Evolutionary conservation across 2,888 invertebrate genomes (phyloP), one percentile per base, ranked within the genome.

Genomic region (Sarcophaga caerulescens): DNA sequence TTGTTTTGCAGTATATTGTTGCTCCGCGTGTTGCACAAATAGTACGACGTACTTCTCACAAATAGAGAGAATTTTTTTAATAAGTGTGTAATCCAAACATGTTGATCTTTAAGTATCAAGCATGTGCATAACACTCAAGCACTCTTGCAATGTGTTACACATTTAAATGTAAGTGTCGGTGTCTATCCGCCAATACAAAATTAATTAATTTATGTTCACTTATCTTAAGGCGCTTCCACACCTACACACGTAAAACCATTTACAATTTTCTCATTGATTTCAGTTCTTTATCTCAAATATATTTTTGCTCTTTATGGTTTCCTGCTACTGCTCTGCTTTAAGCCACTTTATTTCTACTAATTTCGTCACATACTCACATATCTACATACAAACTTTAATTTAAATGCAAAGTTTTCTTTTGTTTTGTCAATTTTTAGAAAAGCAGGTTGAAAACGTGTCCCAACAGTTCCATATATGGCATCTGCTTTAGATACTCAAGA

Each of bases 381-480:
- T 12, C 44, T 11, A 47, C 5, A 47, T 66, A 35, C 62, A n/a
- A 23, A 77, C 60, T 65, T 66, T 57, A 66, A 76, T 79, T 79
- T 79, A 71, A 79, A 65, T 79, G 71, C 70, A 71, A 70, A 71
- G 71, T 79, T 71, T 71, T 65, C n/a, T n/a, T n/a, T n/a, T n/a
- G n/a, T n/a, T n/a, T n/a, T n/a, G n/a, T n/a, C n/a, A n/a, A n/a
- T n/a, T n/a, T n/a, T n/a, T n/a, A n/a, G n/a, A n/a, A n/a, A n/a
- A n/a, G n/a, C n/a, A n/a, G n/a, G n/a, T n/a, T n/a, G n/a, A n/a
- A n/a, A 59, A 68, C 66, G 76, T 76, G 76, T n/a, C 44, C 12
- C 14, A n/a, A 76, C 8, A 45, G 11, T 45, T 45, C 11, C 45
- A 45, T 45, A 2, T 45, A 11, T 45, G 11, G 45, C 6, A 45